Base-by-base conservation (phyloP, 2,797 vertebrate species). In the Kryptopterus vitreolus region DNA sequence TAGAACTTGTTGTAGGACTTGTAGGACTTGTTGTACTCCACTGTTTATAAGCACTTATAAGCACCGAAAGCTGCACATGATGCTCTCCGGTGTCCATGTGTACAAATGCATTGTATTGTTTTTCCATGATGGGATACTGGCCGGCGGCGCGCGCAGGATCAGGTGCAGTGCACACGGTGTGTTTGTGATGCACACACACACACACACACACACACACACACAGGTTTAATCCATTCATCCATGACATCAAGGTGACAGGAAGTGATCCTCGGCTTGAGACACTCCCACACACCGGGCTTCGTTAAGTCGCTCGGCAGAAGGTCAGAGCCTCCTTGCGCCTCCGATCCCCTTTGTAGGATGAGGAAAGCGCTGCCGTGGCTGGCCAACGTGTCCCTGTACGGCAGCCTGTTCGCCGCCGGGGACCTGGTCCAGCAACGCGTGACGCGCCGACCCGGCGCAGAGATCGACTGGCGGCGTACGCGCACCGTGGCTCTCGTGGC, bases 381-480 rank as follows among this genome's bases (percentile, higher is more conserved):
- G 73, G 92, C 94, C 59, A 98, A 97, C 80, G 95, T 96, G 85
- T 92, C 94, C 11, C 80, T 97, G 31, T 97, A 96, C 81, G 92
- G 93, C 1, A 90, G 91, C 31, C 88, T 98, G 48, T 96, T 94
- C 88, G 94, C 95, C 3, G 94, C 95, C 0, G 96, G 96, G 0
- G 96, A 97, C 86, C 89, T 94, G 62, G 90, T 93, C 46, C 96
- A 98, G 85, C 96, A 97, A 91, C 88, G 88, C 38, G 87, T 96
- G 3, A 89, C 92, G 5, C 90, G 90, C 82, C 88, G 88, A 81
- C 89, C 92, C 62, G 82, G 87, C 79, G 43, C 24, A 10, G 65
- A 69, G 50, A 63, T 93, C 10, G 95, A 98, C 91, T 95, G 95
- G 95, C 92, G 80, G 50, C 96, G 95, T 88, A 98, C 96, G 6